phyloP scores from a whole-genome alignment of 1,140 invertebrate species.

The Muscidifurax raptorellus region DNA sequence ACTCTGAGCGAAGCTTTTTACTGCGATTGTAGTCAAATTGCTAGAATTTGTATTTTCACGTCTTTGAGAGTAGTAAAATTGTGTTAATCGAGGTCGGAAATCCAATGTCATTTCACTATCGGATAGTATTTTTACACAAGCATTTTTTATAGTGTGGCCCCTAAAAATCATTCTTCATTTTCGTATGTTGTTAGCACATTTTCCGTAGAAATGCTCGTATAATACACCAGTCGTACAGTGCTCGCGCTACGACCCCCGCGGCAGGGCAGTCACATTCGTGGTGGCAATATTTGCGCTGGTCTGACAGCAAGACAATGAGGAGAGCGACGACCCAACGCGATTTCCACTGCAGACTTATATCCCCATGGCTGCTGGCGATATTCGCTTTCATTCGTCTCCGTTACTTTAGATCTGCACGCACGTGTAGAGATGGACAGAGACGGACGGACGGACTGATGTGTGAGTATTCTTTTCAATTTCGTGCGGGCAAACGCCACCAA shows the following conservation, averaged over 20 bases:
- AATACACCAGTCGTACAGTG: too few relatives aligned
- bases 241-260: not conserved
- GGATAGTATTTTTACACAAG: not conserved
- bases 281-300: slow-evolving; percentile 73
- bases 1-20: too few relatives aligned
- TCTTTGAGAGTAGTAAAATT: too few relatives aligned
- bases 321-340: slow-evolving; percentile 47
- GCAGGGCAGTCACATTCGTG: slow-evolving; percentile 60
- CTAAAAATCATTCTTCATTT: too few relatives aligned
- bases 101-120: not conserved
- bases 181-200: too few relatives aligned
- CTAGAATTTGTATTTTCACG: too few relatives aligned
- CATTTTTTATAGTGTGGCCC: not conserved
- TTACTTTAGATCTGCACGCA: not conserved
- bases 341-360: too few relatives aligned
- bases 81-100: too few relatives aligned
- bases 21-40: too few relatives aligned
- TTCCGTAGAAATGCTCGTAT: too few relatives aligned
- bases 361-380: not conserved
- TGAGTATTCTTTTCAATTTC: slow-evolving; percentile 18
- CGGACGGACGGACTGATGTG: not conserved
- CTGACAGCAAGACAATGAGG: slow-evolving; percentile 73
- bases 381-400: slow-evolving; percentile 5
- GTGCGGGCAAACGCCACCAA: not conserved
- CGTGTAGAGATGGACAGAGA: not conserved